These are phyloP conservation scores for Solenodon paradoxus DNA, from an alignment of 2,113 vertebrate species.

Conservation along the genomic window DNA sequence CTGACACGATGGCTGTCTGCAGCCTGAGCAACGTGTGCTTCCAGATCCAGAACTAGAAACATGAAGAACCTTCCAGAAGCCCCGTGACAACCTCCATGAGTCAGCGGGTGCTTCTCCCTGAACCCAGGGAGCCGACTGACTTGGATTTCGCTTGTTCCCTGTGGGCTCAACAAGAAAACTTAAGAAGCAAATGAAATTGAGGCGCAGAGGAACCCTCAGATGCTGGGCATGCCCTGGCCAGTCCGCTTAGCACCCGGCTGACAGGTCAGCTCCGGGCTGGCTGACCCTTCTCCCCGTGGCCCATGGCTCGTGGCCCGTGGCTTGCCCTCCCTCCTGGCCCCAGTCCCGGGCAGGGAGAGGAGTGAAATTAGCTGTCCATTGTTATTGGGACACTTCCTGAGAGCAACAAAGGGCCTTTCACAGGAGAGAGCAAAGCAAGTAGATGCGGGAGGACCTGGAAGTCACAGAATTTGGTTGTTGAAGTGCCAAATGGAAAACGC, in stretches of 20 bases:
- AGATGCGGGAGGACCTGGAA: background rate
- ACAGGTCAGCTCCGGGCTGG: too few relatives aligned
- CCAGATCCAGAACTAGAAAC: background rate
- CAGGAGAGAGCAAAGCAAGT: background rate
- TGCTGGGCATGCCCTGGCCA: fast-evolving
- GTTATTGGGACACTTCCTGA: conserved; percentile 48
- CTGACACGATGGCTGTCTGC: background rate
- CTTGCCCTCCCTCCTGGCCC: background rate
- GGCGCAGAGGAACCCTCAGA: fast-evolving
- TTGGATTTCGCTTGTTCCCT: background rate
- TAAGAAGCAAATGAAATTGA: background rate
- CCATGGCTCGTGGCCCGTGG: background rate
- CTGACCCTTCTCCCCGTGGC: background rate
- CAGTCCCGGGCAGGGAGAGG: conserved; percentile 16
- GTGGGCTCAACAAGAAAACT: background rate
- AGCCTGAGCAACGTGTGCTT: background rate
- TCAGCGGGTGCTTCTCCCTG: background rate
- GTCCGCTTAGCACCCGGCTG: fast-evolving
- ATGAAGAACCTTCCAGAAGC: background rate
- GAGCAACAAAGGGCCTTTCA: conserved; percentile 71
- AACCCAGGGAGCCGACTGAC: background rate
- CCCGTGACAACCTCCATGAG: background rate
- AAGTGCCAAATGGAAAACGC: conserved; percentile 60
- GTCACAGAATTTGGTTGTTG: conserved; percentile 23
- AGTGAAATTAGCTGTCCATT: conserved; percentile 25